These are phyloP conservation scores for Lutraria rhynchaena DNA, from an alignment of 1,140 invertebrate species.

Conservation along the genomic window DNA sequence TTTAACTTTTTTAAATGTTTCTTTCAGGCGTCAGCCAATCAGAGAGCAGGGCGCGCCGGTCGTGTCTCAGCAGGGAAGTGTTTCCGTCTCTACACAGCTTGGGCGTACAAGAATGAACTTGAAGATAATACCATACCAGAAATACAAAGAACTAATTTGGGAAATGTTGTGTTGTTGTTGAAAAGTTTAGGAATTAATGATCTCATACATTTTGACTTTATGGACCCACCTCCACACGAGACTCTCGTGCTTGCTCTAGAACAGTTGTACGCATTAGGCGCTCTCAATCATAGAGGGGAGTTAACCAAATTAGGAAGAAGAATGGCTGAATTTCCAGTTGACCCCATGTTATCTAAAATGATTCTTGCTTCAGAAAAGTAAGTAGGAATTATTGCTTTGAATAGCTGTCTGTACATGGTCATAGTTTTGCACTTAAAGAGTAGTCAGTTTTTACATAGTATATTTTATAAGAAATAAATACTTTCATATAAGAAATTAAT, in stretches of 20 bases:
- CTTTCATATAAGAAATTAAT: too few relatives aligned
- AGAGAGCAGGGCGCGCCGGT: constrained; percentile 81
- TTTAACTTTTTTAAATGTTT: too few relatives aligned
- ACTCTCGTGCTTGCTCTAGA: constrained; percentile 96
- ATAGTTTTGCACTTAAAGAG: too few relatives aligned
- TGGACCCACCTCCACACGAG: constrained; percentile 99
- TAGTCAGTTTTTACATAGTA: too few relatives aligned
- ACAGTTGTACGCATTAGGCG: constrained; percentile 98
- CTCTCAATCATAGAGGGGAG: constrained; percentile 98
- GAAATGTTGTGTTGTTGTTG: constrained; percentile 82
- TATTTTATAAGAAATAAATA: too few relatives aligned
- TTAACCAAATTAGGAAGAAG: constrained; percentile 97
- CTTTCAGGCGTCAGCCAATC: constrained; percentile 80
- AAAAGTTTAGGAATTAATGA: constrained; percentile 91
- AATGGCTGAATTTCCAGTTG: constrained; percentile 99
- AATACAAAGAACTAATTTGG: constrained; percentile 81
- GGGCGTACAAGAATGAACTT: constrained; percentile 98
- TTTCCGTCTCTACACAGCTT: constrained; percentile 92
- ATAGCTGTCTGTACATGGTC: too few relatives aligned
- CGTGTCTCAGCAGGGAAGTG: constrained; percentile 91
- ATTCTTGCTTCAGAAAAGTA: constrained; percentile 97
- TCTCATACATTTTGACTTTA: constrained; percentile 98
- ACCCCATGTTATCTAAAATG: constrained; percentile 99
- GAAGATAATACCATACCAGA: constrained; percentile 99
- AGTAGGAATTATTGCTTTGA: constrained; percentile 31